Evolutionary conservation across 2,797 vertebrate species (phyloP).

Genomic region (Bradypus variegatus): DNA sequence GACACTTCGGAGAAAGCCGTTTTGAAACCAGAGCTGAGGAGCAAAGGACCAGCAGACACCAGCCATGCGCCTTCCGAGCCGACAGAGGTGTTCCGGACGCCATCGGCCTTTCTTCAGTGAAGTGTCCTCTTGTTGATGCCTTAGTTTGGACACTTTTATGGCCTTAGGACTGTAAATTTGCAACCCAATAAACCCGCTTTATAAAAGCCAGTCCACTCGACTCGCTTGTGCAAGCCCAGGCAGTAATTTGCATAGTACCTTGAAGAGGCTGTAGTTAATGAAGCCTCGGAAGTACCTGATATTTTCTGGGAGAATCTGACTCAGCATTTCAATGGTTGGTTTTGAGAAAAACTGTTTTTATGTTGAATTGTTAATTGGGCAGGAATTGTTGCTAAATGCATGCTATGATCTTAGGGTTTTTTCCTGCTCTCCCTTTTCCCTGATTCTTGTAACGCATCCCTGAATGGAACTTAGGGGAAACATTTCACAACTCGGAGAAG

Average conservation of each 20-base stretch:
- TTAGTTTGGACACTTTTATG: no score
- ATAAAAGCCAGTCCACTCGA: no score
- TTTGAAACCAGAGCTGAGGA: no score
- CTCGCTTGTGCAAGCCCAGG: no score
- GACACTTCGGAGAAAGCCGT: no score
- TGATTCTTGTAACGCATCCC: neutral
- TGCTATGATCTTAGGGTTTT: neutral
- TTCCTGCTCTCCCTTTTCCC: neutral
- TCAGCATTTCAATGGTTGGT: neutral
- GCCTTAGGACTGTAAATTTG: no score
- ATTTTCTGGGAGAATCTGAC: slow-evolving; percentile 27
- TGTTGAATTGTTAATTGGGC: neutral
- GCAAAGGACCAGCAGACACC: no score
- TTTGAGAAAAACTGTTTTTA: neutral
- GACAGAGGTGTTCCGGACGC: no score
- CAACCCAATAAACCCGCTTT: no score
- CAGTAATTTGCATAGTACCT: slow-evolving; percentile 51
- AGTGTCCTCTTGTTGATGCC: no score
- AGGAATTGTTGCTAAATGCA: neutral
- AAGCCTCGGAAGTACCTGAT: neutral
- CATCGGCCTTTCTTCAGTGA: no score
- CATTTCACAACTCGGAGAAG: neutral
- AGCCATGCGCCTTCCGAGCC: no score
- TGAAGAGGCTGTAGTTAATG: slow-evolving; percentile 47
- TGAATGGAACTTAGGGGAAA: neutral